These are phyloP conservation scores for Psylliodes chrysocephalus DNA, from an alignment of 2,888 invertebrate species.

Conservation along the genomic window DNA sequence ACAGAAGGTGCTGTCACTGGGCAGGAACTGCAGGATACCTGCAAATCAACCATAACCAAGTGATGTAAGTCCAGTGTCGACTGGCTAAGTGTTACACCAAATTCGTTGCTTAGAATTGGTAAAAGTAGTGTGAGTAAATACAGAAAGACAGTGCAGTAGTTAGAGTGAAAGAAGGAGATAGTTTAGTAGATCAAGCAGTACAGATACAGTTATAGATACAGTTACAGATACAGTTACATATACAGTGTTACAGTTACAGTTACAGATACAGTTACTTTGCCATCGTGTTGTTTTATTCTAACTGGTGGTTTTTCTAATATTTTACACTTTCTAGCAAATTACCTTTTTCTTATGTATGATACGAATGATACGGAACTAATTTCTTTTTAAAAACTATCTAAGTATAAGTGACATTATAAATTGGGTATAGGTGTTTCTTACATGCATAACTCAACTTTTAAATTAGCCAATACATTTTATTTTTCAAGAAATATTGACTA, in stretches of 20 bases:
- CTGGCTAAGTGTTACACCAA: conserved; percentile 48
- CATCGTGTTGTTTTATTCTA: background rate
- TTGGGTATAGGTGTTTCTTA: no score
- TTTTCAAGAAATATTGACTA: no score
- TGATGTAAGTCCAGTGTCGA: conserved; percentile 44
- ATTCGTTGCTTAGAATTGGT: conserved; percentile 57
- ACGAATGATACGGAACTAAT: no score
- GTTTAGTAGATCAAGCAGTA: conserved; percentile 31
- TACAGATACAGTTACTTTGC: background rate
- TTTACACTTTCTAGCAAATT: conserved; percentile 1
- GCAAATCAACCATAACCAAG: conserved; percentile 51
- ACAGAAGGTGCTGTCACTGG: conserved; percentile 76
- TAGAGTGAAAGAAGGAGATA: conserved; percentile 33
- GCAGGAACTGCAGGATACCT: conserved; percentile 71
- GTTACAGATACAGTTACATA: conserved; percentile 4
- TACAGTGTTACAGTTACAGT: conserved; percentile 24
- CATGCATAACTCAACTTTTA: no score
- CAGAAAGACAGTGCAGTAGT: conserved; percentile 45
- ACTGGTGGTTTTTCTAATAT: background rate
- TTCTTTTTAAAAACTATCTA: no score
- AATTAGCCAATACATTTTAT: no score
- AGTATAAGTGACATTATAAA: no score
- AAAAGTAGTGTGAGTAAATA: conserved; percentile 38
- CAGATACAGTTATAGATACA: conserved; percentile 4
- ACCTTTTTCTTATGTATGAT: background rate